These are phyloP conservation scores for Cartodere bifasciata DNA, from an alignment of 2,888 invertebrate genomes.

Conservation along the genomic window DNA sequence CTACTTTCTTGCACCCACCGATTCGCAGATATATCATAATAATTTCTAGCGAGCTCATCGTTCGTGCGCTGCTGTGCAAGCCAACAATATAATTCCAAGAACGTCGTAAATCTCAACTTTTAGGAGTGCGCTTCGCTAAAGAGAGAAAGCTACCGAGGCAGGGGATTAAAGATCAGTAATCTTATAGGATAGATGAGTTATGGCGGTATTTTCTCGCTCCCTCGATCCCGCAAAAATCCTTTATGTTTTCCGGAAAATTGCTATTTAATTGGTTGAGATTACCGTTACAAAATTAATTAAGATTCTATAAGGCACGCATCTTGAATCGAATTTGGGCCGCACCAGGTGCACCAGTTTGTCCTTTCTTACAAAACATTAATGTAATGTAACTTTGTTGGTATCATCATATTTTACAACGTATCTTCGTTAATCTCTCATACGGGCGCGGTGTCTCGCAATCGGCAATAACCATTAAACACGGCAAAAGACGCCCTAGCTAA, in stretches of 20 bases:
- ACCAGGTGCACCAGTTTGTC: slow-evolving; percentile 9
- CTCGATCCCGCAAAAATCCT: slow-evolving; percentile 34
- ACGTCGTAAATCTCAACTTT: slow-evolving; percentile 60
- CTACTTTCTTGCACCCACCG: slow-evolving; percentile 13
- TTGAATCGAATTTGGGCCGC: slow-evolving; percentile 24
- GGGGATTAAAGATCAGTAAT: slow-evolving; percentile 68
- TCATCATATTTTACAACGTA: slow-evolving; percentile 30
- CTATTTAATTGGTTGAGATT: slow-evolving; percentile 37
- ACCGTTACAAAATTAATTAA: slow-evolving; percentile 37
- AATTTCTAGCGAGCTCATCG: slow-evolving; percentile 35
- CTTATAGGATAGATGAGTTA: slow-evolving; percentile 58
- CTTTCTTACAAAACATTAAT: no score
- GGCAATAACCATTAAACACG: slow-evolving; percentile 34
- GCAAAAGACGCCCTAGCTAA: slow-evolving; percentile 30
- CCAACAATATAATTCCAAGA: slow-evolving; percentile 54
- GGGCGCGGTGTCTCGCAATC: slow-evolving; percentile 27
- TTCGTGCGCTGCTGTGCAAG: slow-evolving; percentile 32
- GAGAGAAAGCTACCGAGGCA: slow-evolving; percentile 42
- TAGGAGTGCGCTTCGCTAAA: slow-evolving; percentile 39
- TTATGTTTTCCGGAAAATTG: slow-evolving; percentile 37
- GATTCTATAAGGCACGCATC: slow-evolving; percentile 37
- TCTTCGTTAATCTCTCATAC: slow-evolving; percentile 31
- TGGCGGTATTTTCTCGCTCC: slow-evolving; percentile 39
- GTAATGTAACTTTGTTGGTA: no score
- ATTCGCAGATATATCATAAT: slow-evolving; percentile 39